A percentile compares a stretch with the other conserved stretches of the same genome.
Evolutionary conservation across 2,888 invertebrate species (phyloP).

Genomic region (Hemicrepidius hirtus): DNA sequence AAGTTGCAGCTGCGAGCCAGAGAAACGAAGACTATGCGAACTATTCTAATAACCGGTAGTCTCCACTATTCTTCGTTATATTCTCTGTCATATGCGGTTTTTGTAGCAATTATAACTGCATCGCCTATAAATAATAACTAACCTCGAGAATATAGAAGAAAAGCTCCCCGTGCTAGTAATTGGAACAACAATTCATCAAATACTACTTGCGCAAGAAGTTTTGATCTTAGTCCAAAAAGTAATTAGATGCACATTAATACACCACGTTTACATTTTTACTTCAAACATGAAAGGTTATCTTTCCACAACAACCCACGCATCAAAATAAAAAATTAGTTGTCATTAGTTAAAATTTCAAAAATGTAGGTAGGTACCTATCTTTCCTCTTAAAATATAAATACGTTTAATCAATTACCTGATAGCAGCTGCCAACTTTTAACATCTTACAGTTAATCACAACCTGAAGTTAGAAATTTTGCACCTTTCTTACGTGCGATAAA

Average conservation of each 20-base stretch:
- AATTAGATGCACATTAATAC: constrained; percentile 64
- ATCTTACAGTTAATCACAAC: constrained; percentile 36
- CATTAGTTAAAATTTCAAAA: constrained; percentile 37
- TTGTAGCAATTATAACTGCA: constrained; percentile 42
- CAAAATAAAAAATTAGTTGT: constrained; percentile 31
- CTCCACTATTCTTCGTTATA: constrained; percentile 32
- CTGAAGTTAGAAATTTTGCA: constrained; percentile 24
- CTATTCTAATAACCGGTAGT: constrained; percentile 39
- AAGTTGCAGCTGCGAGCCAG: constrained; percentile 10
- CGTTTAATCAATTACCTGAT: constrained; percentile 47
- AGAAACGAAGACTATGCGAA: constrained; percentile 24
- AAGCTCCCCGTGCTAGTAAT: constrained; percentile 36
- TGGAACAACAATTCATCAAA: constrained; percentile 47
- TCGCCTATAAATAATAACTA: constrained; percentile 37
- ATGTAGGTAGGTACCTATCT: constrained; percentile 21
- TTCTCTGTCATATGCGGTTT: constrained; percentile 33
- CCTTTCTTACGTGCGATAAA: constrained; percentile 37
- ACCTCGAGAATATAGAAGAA: constrained; percentile 24
- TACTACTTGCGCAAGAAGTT: constrained; percentile 49
- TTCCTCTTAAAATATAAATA: constrained; percentile 33
- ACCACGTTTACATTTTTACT: constrained; percentile 63
- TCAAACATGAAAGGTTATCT: constrained; percentile 42
- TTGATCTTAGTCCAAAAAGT: constrained; percentile 66
- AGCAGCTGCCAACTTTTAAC: constrained; percentile 38
- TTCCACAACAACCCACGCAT: constrained; percentile 33